Percentiles rank a stretch among this genome's conserved stretches.
Evolutionary conservation across 2,113 vertebrate genomes (phyloP).

Genomic region (Arenaria interpres): DNA sequence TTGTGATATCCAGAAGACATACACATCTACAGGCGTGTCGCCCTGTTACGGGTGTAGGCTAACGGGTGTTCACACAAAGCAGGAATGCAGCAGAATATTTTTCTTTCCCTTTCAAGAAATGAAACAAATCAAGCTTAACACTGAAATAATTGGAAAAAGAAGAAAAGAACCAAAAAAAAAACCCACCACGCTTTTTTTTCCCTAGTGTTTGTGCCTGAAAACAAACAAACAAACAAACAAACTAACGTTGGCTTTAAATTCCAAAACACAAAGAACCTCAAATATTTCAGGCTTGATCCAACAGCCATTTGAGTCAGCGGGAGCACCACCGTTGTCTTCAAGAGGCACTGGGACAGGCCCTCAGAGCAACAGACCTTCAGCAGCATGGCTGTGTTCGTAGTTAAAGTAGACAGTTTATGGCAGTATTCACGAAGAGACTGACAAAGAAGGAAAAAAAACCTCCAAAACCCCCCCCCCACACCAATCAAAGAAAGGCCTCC

Average conservation of each 20-base stretch:
- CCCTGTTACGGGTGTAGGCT: not conserved
- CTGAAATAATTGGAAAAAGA: not conserved
- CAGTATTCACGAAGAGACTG: not conserved
- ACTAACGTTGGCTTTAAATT: conserved; percentile 1
- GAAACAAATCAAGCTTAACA: not conserved
- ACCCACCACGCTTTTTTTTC: not conserved
- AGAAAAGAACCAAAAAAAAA: not conserved
- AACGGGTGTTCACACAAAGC: not conserved
- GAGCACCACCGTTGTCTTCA: conserved; percentile 53
- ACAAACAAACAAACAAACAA: not conserved
- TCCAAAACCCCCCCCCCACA: not conserved
- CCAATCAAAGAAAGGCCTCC: conserved; percentile 24
- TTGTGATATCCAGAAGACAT: conserved; percentile 3
- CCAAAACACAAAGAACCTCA: conserved; percentile 26
- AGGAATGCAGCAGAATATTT: not conserved
- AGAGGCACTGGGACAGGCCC: conserved; percentile 36
- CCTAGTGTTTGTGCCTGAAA: conserved; percentile 46
- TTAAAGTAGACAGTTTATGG: not conserved
- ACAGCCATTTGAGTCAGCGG: conserved; percentile 27
- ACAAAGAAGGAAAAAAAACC: not conserved
- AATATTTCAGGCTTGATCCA: conserved; percentile 36
- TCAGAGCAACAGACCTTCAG: conserved; percentile 55
- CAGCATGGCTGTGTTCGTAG: conserved; percentile 28
- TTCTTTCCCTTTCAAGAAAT: conserved; percentile 43
- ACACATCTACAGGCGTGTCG: not conserved